Conservation (phyloP, 2,888 invertebrate species). For the Aleiodes alternator region DNA sequence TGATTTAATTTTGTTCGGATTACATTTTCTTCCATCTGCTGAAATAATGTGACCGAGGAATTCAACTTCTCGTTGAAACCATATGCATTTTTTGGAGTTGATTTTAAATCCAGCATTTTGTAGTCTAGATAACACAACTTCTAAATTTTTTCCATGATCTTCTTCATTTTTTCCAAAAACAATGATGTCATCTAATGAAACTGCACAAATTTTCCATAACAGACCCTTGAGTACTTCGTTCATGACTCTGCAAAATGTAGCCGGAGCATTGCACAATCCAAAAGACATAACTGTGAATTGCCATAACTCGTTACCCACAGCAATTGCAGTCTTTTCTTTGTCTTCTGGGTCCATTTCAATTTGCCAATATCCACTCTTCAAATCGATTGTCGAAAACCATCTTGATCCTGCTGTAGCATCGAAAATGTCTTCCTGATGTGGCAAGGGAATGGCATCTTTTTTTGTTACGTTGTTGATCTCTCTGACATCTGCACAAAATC, state of each 20-base stretch:
- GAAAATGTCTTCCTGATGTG: neutral
- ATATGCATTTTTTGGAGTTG: neutral
- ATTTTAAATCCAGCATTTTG: neutral
- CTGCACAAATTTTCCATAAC: constrained; percentile 47
- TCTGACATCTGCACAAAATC: constrained; percentile 13
- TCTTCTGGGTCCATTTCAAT: neutral
- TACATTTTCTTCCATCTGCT: neutral
- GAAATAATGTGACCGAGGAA: neutral
- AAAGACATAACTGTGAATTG: constrained; percentile 21
- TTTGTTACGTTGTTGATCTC: neutral
- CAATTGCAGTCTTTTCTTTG: constrained; percentile 9
- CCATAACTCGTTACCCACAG: constrained; percentile 4
- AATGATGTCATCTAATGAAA: constrained; percentile 11
- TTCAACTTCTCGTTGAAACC: neutral
- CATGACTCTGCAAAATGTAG: constrained; percentile 37
- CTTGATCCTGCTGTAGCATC: neutral
- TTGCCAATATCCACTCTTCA: constrained; percentile 3
- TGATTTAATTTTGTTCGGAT: neutral
- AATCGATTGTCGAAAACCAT: constrained; percentile 5
- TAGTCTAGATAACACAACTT: neutral
- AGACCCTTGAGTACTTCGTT: constrained; percentile 46
- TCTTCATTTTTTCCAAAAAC: neutral
- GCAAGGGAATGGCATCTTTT: constrained; percentile 32
- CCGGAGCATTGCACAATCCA: constrained; percentile 42
- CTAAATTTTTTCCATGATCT: neutral